Base-by-base conservation (phyloP, 2,888 invertebrate species). In the Silvanus unidentatus region DNA sequence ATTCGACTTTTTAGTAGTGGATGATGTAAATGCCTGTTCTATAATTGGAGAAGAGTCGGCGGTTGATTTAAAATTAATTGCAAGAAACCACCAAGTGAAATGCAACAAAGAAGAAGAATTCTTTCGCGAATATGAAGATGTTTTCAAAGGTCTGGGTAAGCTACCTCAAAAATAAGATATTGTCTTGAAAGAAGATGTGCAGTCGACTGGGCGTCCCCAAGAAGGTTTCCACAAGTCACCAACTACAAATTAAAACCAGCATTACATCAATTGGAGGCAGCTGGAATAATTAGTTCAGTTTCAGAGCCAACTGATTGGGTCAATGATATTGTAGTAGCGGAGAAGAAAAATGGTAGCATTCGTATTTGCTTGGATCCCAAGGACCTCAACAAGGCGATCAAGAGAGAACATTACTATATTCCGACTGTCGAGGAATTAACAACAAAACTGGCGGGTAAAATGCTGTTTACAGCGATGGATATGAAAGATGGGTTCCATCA, bases 291-390 rank as follows among this genome's bases (percentile, higher is more conserved):
- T 11, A 12, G 11, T 9, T 9, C 6, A 35, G 9, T 6, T 6
- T 9, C 6, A 35, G 35, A 12, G 11, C 9, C 13, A 6, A 12
- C 11, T 29, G 49, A 53, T 8, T 54, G 52, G 52, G 39, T 49
- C 16, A 50, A 51, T 38, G 35, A 50, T 2, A 45, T 39, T 13
- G 53, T 54, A 13, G 12, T 54, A 38, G 49, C 51, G 9, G 40
- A 40, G 36, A 54, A 54, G 48, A 8, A 14, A 8, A 44, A 53
- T 42, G 42, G 32, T 10, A 43, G 47, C 1, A 14, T 54, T 36
- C 32, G 50, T 13, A 46, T 54, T n/a, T 54, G 54, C 35, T 34
- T 54, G 41, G 54, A 54, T 40, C 49, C 49, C 2, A 35, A 32
- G 37, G 35, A 54, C 42, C 29, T 54, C 39, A 54, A 54, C 43